Percentiles rank a stretch among this genome's conserved stretches.
These are phyloP conservation scores for Mormyrus hasselquistii DNA, from an alignment of 2,797 vertebrate genomes.

Conservation along the genomic window DNA sequence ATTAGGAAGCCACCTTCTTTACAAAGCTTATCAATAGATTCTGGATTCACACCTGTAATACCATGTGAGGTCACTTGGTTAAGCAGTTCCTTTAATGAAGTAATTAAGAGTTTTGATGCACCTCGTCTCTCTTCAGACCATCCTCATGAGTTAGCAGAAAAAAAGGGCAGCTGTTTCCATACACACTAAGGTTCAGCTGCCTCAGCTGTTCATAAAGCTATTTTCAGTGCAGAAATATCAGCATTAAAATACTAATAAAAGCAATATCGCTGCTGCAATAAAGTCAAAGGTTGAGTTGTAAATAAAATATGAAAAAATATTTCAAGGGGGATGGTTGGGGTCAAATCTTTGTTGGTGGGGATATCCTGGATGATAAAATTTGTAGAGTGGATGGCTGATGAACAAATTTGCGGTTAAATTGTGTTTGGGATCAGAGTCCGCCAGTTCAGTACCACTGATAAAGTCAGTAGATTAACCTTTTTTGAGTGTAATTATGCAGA, in stretches of 20 bases:
- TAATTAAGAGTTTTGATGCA: neutral
- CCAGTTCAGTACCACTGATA: neutral
- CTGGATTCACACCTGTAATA: neutral
- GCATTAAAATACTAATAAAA: neutral
- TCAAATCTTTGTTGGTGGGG: neutral
- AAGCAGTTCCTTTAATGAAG: neutral
- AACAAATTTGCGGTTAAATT: neutral
- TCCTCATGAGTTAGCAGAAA: neutral
- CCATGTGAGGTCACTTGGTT: neutral
- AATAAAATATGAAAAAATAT: neutral
- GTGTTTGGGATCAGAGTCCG: neutral
- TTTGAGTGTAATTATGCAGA: neutral
- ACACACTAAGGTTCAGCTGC: neutral
- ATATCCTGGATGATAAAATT: neutral
- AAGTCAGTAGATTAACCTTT: neutral
- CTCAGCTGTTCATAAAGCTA: neutral
- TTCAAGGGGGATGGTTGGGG: neutral
- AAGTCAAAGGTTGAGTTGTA: neutral
- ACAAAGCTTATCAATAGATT: neutral
- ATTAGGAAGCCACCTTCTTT: neutral
- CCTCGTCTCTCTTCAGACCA: neutral
- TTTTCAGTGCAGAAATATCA: neutral
- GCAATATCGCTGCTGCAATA: neutral
- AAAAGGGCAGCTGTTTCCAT: neutral
- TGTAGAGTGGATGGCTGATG: neutral